Conservation (phyloP, 2,797 vertebrate genomes). For the Glossophaga mutica region DNA sequence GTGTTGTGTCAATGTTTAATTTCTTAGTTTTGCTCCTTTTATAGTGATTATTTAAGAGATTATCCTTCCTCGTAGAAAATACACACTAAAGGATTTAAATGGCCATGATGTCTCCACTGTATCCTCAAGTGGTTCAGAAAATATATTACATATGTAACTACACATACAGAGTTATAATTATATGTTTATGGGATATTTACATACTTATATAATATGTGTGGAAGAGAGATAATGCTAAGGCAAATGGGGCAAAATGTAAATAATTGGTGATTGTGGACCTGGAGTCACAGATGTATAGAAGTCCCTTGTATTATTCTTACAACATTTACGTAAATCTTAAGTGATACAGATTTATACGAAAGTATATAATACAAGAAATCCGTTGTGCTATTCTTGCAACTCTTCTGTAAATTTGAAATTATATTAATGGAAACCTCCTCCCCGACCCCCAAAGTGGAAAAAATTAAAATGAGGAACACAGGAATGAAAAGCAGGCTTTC, state of each 20-base stretch:
- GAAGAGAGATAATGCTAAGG: not conserved
- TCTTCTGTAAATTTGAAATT: not conserved
- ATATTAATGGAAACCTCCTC: not conserved
- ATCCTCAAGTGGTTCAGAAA: slow-evolving; percentile 1
- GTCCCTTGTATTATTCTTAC: not conserved
- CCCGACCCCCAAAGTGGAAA: not conserved
- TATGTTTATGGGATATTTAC: not conserved
- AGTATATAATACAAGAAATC: not conserved
- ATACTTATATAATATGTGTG: not conserved
- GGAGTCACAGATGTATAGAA: not conserved
- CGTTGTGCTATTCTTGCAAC: not conserved
- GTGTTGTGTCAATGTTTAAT: not conserved
- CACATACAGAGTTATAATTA: not conserved
- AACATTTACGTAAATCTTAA: not conserved
- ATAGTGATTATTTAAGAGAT: not conserved
- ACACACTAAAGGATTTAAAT: not conserved
- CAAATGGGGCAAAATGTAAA: not conserved
- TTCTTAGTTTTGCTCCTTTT: not conserved
- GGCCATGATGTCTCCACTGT: not conserved
- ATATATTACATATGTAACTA: not conserved
- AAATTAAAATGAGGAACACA: not conserved
- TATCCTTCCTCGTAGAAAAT: not conserved
- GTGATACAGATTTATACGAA: not conserved
- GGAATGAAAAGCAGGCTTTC: not conserved
- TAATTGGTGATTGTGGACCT: not conserved